Evolutionary conservation across 1,140 invertebrate genomes (phyloP).

Genomic region (Helicoverpa armigera): DNA sequence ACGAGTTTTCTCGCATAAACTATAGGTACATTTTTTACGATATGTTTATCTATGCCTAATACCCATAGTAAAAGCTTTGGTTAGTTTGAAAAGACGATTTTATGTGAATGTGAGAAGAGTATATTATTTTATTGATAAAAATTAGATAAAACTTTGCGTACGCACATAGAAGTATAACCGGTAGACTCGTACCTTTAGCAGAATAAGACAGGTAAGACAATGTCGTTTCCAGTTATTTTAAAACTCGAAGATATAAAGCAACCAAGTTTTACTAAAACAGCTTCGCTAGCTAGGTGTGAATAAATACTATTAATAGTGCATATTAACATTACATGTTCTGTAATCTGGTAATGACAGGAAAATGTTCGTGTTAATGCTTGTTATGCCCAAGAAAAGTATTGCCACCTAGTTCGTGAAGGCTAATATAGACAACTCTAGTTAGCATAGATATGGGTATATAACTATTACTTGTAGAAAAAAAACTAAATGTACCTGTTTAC

Average conservation of each 20-base stretch:
- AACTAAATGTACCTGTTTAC: too few relatives aligned
- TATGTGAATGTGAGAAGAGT: too few relatives aligned
- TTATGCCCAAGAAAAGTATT: background rate
- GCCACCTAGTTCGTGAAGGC: constrained; percentile 5
- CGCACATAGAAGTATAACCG: too few relatives aligned
- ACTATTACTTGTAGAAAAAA: background rate
- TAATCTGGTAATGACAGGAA: constrained; percentile 34
- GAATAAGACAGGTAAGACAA: too few relatives aligned
- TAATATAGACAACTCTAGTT: background rate
- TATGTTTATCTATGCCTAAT: too few relatives aligned
- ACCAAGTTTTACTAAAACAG: constrained; percentile 15
- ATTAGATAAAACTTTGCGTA: too few relatives aligned
- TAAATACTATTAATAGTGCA: constrained; percentile 9
- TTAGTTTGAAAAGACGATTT: too few relatives aligned
- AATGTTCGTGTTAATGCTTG: constrained; percentile 1
- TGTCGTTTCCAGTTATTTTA: background rate
- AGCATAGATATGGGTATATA: background rate
- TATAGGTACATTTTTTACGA: too few relatives aligned
- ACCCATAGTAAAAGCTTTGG: too few relatives aligned
- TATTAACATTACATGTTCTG: constrained; percentile 15
- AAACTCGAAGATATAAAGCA: background rate
- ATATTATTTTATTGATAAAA: too few relatives aligned
- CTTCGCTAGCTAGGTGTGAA: constrained; percentile 10
- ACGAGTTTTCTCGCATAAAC: too few relatives aligned
- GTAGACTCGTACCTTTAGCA: too few relatives aligned